Evolutionary conservation across 1,140 invertebrate species (phyloP), one percentile per base, ranked within the genome.

Genomic region (Ceratina australensis): DNA sequence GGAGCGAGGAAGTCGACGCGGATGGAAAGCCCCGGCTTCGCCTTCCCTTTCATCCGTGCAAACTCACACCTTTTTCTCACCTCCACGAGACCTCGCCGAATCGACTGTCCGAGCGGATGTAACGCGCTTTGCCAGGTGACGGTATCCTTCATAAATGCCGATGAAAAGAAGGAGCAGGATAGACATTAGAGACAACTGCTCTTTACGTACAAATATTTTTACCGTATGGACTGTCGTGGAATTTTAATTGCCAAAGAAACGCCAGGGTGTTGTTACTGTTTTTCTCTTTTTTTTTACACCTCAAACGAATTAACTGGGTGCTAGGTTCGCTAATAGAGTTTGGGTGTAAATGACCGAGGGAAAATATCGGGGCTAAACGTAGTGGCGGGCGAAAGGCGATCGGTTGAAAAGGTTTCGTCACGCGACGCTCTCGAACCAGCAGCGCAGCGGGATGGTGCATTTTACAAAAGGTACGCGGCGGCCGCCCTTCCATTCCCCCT

Each of bases 261-360:
- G 33, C 2, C 33, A 10, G 7, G 33, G 3, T 42, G 10, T 42
- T 42, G 33, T 42, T 42, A 5, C 33, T 0, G 5, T 42, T 42
- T 42, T n/a, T n/a, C n/a, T n/a, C n/a, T n/a, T n/a, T n/a, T n/a
- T n/a, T n/a, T n/a, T n/a, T n/a, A n/a, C n/a, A n/a, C n/a, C n/a
- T 52, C 75, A 61, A 74, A 80, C 57, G 64, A 81, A 81, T 81
- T 68, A 54, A 64, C 56, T 59, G 68, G 65, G 64, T 69, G 68
- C 80, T 54, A 68, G 68, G 52, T 57, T 24, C 16, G 20, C 33
- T 79, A 71, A 81, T 83, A 83, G 54, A 82, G 69, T 66, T 74
- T 67, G 49, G 57, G 68, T 61, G 68, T 68, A 72, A 82, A 82
- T 64, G 80, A 72, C 71, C 57, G 26, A 67, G 56, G 67, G 24